Evolutionary conservation across 2,797 vertebrate species (phyloP).

Genomic region (Bucorvus abyssinicus): DNA sequence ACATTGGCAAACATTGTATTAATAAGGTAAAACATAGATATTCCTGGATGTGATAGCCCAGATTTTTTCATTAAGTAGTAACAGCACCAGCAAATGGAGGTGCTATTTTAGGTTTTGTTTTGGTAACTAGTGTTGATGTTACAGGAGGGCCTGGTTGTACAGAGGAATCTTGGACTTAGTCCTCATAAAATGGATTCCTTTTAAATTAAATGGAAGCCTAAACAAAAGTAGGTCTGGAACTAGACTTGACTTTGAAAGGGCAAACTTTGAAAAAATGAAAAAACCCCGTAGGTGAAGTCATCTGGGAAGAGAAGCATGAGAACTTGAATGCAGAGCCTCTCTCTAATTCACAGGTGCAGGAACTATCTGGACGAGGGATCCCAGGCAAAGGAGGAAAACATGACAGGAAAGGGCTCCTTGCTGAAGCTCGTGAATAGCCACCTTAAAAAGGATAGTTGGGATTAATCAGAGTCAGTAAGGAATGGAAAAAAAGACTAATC

Average conservation of each 20-base stretch:
- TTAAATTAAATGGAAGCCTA: conserved; percentile 61
- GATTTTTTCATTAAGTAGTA: conserved; percentile 43
- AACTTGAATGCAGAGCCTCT: not conserved
- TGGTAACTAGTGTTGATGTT: conserved; percentile 63
- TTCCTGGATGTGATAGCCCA: conserved; percentile 11
- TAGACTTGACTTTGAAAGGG: conserved; percentile 47
- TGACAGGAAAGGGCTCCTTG: not conserved
- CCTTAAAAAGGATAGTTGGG: conserved; percentile 45
- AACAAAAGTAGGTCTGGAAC: conserved; percentile 46
- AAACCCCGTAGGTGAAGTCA: conserved; percentile 15
- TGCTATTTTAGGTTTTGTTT: conserved; percentile 66
- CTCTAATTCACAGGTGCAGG: not conserved
- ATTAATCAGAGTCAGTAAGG: conserved; percentile 12
- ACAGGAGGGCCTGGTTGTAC: conserved; percentile 23
- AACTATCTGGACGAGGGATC: not conserved
- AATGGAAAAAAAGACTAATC: conserved; percentile 47
- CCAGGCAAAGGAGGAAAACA: not conserved
- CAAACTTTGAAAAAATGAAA: conserved; percentile 33
- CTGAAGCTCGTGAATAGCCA: not conserved
- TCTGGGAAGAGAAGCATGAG: not conserved
- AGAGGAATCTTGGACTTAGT: conserved; percentile 41
- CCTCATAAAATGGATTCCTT: conserved; percentile 60
- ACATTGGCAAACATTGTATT: conserved; percentile 1
- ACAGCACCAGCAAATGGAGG: conserved; percentile 19
- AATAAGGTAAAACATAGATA: conserved; percentile 44